These are phyloP conservation scores for Papilio elwesi DNA, from an alignment of 2,888 invertebrate genomes.

Conservation along the genomic window DNA sequence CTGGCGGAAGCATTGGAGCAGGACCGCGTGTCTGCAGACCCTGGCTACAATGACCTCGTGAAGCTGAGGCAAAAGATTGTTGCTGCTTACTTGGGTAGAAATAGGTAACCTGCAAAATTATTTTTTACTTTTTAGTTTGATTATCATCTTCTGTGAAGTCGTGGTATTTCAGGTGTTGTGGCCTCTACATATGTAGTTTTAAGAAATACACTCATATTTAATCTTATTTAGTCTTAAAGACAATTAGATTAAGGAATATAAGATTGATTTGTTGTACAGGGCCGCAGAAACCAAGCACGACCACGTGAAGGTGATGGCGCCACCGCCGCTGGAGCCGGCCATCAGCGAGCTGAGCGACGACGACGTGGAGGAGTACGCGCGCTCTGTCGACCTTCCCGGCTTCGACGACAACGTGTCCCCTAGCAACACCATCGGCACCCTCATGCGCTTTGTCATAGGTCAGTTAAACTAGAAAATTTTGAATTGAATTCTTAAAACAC, in stretches of 20 bases:
- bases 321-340: constrained; percentile 76
- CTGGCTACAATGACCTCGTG: constrained; percentile 70
- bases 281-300: constrained; percentile 66
- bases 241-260: not conserved
- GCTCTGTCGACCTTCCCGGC: constrained; percentile 90
- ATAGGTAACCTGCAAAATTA: constrained; percentile 54
- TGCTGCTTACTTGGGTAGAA: constrained; percentile 71
- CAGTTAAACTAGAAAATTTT: constrained; percentile 43
- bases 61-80: constrained; percentile 74
- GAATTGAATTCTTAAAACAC: too few relatives aligned
- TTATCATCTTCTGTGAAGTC: too few relatives aligned
- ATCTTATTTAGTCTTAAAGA: not conserved
- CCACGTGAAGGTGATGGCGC: constrained; percentile 64
- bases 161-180: too few relatives aligned
- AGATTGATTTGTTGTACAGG: constrained; percentile 48
- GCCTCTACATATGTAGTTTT: too few relatives aligned
- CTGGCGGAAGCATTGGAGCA: constrained; percentile 56
- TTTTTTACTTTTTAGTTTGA: too few relatives aligned
- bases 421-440: constrained; percentile 88
- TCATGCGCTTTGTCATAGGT: constrained; percentile 89
- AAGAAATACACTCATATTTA: too few relatives aligned
- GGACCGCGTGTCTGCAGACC: constrained; percentile 70
- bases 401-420: constrained; percentile 93
- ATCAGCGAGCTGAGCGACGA: constrained; percentile 89
- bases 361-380: constrained; percentile 89